These are phyloP conservation scores for Zaprionus ghesquierei DNA, from an alignment of 1,140 invertebrate genomes.

Conservation along the genomic window DNA sequence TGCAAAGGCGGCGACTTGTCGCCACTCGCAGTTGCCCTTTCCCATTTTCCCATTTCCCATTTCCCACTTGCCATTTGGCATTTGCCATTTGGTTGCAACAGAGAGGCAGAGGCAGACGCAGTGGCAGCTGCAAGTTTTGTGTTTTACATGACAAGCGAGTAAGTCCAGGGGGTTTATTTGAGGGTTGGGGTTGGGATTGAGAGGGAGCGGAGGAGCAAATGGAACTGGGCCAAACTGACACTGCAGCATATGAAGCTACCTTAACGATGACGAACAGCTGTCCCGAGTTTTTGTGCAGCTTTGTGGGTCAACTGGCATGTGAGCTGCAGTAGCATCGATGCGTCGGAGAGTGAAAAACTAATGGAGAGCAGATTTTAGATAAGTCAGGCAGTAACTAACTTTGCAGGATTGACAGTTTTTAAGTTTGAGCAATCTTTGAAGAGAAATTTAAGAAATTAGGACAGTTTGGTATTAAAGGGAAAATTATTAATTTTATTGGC, in stretches of 20 bases:
- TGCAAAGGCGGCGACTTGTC: constrained; percentile 64
- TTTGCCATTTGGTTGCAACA: constrained; percentile 18
- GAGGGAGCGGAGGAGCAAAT: constrained; percentile 8
- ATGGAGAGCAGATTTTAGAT: background rate
- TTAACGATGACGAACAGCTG: constrained; percentile 3
- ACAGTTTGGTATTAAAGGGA: no score
- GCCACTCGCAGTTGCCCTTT: constrained; percentile 51
- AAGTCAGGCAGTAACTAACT: background rate
- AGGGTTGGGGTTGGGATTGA: no score
- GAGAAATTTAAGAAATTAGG: no score
- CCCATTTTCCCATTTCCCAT: constrained; percentile 13
- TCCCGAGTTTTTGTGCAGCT: background rate
- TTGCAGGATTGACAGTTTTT: background rate
- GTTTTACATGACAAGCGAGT: constrained; percentile 72
- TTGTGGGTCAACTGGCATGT: background rate
- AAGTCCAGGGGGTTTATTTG: constrained; percentile 45
- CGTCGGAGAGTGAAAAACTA: background rate
- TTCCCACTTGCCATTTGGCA: constrained; percentile 9
- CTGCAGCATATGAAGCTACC: background rate
- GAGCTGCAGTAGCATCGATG: background rate
- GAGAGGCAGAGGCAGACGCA: no score
- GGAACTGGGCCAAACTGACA: background rate
- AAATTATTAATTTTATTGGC: no score
- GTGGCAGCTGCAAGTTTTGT: constrained; percentile 51
- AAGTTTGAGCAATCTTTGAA: background rate